Conservation (phyloP, 2,888 invertebrate species). For the Harpalus rubripes region DNA sequence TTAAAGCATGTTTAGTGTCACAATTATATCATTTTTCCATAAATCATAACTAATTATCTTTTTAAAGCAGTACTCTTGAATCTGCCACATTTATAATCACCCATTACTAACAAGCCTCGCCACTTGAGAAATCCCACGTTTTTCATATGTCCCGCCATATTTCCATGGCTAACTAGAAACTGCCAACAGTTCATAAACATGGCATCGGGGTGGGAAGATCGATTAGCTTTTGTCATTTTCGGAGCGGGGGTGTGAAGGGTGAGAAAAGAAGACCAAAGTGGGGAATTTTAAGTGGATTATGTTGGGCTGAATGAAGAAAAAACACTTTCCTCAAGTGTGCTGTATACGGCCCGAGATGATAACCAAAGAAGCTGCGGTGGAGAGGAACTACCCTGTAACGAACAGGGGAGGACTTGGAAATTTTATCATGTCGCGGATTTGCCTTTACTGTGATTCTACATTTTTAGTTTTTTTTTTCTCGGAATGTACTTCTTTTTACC, state of each 20-base stretch:
- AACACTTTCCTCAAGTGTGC: constrained; percentile 66
- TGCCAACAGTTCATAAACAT: constrained; percentile 58
- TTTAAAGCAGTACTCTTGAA: constrained; percentile 19
- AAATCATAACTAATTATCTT: background rate
- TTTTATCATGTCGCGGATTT: background rate
- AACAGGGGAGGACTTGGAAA: constrained; percentile 16
- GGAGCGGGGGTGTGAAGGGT: background rate
- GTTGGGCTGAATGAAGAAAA: constrained; percentile 67
- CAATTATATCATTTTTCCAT: background rate
- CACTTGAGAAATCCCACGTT: constrained; percentile 40
- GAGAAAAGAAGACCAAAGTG: constrained; percentile 15
- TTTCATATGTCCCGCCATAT: constrained; percentile 40
- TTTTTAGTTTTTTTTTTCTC: no score
- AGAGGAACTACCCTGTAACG: constrained; percentile 52
- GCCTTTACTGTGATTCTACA: no score
- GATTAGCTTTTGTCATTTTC: constrained; percentile 54
- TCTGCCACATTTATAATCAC: constrained; percentile 3
- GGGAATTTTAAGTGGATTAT: constrained; percentile 68
- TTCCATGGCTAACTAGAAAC: constrained; percentile 62
- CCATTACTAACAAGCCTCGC: constrained; percentile 18
- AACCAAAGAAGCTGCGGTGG: constrained; percentile 60
- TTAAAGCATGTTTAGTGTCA: background rate
- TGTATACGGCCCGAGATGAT: constrained; percentile 61
- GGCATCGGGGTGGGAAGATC: constrained; percentile 38
- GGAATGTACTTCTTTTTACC: no score